Conservation (phyloP, 2,888 invertebrate species). For the Drosophila mulleri region DNA sequence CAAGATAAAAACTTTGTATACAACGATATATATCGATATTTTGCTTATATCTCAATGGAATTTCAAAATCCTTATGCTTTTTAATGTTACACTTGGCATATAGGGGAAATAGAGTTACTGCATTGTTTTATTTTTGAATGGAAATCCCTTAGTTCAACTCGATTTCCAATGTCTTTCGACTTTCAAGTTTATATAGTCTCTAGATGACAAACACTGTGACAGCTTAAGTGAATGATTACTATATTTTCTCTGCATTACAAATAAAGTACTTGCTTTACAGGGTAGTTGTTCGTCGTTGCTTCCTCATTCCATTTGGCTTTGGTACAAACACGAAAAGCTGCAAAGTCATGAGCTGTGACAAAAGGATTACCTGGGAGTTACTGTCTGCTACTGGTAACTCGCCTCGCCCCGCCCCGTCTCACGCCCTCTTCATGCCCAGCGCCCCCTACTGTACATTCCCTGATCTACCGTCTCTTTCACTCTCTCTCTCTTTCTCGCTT, state of each 20-base stretch:
- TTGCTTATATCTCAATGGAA: not conserved
- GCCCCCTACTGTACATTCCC: too few species aligned
- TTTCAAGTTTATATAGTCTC: too few species aligned
- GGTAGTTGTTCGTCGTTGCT: not conserved
- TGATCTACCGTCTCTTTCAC: not conserved
- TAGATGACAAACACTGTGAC: too few species aligned
- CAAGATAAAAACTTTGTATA: too few species aligned
- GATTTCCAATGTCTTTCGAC: too few species aligned
- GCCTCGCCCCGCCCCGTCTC: not conserved
- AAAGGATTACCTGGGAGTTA: slow-evolving; percentile 76
- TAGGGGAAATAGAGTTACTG: not conserved
- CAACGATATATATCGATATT: not conserved
- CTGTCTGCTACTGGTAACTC: slow-evolving; percentile 30
- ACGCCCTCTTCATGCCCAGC: too few species aligned
- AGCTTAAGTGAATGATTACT: too few species aligned
- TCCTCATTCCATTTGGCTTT: not conserved
- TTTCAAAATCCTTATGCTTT: too few species aligned
- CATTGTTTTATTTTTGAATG: too few species aligned
- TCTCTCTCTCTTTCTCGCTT: not conserved
- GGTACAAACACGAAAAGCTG: slow-evolving; percentile 42
- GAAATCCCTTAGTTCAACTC: too few species aligned
- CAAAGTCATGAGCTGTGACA: slow-evolving; percentile 77
- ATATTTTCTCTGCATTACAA: too few species aligned
- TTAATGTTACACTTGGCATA: not conserved
- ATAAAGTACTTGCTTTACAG: not conserved